Evolutionary conservation across 1,140 invertebrate genomes (phyloP).

Genomic region (Magallana ariakensis): DNA sequence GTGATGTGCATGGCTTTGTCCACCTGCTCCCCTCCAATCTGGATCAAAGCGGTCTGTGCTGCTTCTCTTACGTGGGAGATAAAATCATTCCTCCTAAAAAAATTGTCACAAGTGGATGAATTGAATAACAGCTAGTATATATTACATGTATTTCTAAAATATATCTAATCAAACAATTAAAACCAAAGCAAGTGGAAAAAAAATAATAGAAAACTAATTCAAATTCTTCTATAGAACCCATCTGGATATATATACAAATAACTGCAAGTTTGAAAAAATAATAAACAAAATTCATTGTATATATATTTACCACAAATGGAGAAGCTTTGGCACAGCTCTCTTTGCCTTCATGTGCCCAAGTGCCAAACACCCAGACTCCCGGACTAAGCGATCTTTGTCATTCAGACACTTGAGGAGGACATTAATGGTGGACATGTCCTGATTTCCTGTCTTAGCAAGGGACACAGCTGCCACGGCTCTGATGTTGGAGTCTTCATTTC

Average conservation of each 20-base stretch:
- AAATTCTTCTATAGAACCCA: too few species aligned
- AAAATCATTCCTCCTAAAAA: constrained; percentile 73
- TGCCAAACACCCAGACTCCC: constrained; percentile 72
- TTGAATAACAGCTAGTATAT: too few species aligned
- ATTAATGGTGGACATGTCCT: constrained; percentile 60
- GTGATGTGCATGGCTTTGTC: constrained; percentile 72
- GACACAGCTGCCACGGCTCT: constrained; percentile 69
- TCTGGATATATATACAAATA: too few species aligned
- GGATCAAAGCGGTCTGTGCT: constrained; percentile 66
- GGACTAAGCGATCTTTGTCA: constrained; percentile 72
- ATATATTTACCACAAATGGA: constrained; percentile 70
- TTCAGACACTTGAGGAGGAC: constrained; percentile 64
- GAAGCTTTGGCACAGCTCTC: constrained; percentile 67
- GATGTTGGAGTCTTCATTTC: constrained; percentile 67
- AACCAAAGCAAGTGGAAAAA: too few species aligned
- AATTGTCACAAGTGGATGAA: neutral
- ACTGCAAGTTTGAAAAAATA: too few species aligned
- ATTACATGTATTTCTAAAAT: too few species aligned
- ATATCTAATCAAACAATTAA: too few species aligned
- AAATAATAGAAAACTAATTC: too few species aligned
- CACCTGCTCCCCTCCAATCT: constrained; percentile 72
- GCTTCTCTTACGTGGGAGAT: constrained; percentile 72
- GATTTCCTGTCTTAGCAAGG: constrained; percentile 65
- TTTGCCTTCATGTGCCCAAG: constrained; percentile 69
- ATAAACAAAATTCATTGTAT: neutral